Conservation (phyloP, 2,888 invertebrate species). For the Dicyrtoma fusca region DNA sequence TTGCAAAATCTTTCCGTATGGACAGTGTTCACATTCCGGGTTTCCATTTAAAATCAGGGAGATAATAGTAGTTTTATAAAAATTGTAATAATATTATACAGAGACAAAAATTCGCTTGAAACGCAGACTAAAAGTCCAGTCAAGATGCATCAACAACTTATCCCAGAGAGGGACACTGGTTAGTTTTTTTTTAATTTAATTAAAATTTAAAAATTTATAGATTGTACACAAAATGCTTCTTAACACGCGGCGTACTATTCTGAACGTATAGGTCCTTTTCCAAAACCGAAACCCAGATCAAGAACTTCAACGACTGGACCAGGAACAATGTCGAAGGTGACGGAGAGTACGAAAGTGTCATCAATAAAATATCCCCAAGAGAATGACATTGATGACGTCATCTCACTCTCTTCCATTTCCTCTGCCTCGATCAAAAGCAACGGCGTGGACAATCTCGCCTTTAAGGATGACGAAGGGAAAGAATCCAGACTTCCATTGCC, state of each 20-base stretch:
- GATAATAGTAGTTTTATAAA: too few species aligned
- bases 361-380: neutral
- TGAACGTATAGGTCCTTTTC: slow-evolving; percentile 4
- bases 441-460: slow-evolving; percentile 20
- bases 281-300: slow-evolving; percentile 15
- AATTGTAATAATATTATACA: too few species aligned
- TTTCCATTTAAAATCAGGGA: too few species aligned
- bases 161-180: slow-evolving; percentile 31
- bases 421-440: slow-evolving; percentile 18
- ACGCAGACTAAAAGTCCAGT: too few species aligned
- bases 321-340: neutral
- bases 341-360: slow-evolving; percentile 9
- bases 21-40: too few species aligned
- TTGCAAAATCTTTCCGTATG: too few species aligned
- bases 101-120: too few species aligned
- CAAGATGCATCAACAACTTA: slow-evolving; percentile 27
- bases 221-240: neutral
- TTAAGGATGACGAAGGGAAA: slow-evolving; percentile 1
- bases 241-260: too few species aligned
- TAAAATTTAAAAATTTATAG: neutral
- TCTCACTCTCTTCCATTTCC: slow-evolving; percentile 29
- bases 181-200: neutral
- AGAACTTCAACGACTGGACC: neutral
- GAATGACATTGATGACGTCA: slow-evolving; percentile 25
- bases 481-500: neutral